phyloP scores from a whole-genome alignment of 2,797 vertebrate genomes.

The Chelon auratus region DNA sequence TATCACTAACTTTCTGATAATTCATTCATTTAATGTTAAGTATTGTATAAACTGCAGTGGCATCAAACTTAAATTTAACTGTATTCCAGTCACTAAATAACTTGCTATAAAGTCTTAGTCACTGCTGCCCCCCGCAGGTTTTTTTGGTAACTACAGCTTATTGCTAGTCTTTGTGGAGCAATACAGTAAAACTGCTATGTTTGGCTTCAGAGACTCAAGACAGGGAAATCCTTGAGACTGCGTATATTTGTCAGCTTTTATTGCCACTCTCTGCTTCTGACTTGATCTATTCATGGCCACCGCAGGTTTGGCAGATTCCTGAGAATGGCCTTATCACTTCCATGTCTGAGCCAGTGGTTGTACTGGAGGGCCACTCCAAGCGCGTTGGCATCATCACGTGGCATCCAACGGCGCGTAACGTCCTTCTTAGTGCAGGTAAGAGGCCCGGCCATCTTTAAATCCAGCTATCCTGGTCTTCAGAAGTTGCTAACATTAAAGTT shows the following conservation, averaged over 20 bases:
- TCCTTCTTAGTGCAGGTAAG: constrained; percentile 96
- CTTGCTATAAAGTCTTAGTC: constrained; percentile 16
- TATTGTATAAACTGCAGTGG: too few relatives aligned
- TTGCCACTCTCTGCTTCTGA: constrained; percentile 3
- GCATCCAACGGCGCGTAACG: constrained; percentile 95
- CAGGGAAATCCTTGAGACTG: neutral
- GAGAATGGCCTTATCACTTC: constrained; percentile 92
- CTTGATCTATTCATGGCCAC: constrained; percentile 23
- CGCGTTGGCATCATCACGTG: constrained; percentile 96
- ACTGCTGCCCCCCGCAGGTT: constrained; percentile 76
- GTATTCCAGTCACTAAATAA: neutral
- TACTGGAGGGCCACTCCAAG: constrained; percentile 96
- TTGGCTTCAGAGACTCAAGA: neutral
- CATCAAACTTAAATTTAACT: neutral
- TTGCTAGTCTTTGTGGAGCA: neutral
- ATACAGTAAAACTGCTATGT: neutral
- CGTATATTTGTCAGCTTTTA: neutral
- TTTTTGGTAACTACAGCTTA: constrained; percentile 38
- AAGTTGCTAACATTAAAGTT: neutral
- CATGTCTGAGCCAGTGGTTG: constrained; percentile 92
- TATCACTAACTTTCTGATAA: too few relatives aligned
- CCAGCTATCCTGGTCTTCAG: neutral
- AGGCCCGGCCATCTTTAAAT: neutral
- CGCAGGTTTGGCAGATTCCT: constrained; percentile 97
- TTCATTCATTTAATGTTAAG: too few relatives aligned